Percentiles rank a stretch among this genome's conserved stretches.
phyloP scores from a whole-genome alignment of 2,113 vertebrate species.

The Platysteira castanea region DNA sequence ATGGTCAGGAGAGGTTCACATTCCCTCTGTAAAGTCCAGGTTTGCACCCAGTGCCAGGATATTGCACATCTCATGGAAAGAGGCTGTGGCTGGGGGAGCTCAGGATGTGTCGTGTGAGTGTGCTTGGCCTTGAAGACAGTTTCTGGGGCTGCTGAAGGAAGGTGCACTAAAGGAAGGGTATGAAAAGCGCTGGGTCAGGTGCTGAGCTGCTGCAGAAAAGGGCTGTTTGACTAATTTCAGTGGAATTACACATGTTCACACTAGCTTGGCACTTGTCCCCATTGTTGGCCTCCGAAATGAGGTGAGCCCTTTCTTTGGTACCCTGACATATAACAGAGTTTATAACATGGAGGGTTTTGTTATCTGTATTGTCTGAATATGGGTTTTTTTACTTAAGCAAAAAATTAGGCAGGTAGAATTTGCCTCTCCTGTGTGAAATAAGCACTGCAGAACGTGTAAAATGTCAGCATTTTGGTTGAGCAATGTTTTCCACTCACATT shows the following conservation, averaged over 20 bases:
- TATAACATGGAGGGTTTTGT: background rate
- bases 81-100: accelerated
- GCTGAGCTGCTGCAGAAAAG: background rate
- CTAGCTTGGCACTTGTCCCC: background rate
- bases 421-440: background rate
- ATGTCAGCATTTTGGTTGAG: background rate
- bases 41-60: background rate
- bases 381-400: background rate
- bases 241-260: background rate
- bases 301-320: background rate
- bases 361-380: background rate
- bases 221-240: background rate
- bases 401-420: background rate
- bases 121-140: background rate
- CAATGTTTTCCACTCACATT: background rate
- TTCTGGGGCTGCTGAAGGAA: background rate
- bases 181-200: background rate
- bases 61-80: background rate
- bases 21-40: background rate
- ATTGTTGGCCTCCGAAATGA: background rate
- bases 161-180: too few relatives aligned
- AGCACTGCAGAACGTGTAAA: background rate
- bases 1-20: background rate
- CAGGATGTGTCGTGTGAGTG: background rate
- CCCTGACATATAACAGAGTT: background rate